phyloP scores from a whole-genome alignment of 2,113 vertebrate genomes.

The Falcunculus frontatus region DNA sequence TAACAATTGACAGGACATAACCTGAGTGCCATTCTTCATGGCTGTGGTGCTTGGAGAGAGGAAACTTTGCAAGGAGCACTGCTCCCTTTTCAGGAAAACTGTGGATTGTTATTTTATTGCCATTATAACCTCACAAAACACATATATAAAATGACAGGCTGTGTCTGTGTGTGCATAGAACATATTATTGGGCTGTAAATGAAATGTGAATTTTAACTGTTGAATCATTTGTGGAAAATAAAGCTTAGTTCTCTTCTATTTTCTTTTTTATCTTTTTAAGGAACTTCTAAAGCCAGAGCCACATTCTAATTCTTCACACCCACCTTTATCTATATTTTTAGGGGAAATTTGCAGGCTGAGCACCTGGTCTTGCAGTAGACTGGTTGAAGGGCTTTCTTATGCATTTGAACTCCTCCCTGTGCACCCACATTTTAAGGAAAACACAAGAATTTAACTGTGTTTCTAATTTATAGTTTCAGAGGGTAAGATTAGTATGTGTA shows the following conservation, averaged over 20 bases:
- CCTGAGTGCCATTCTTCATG: conserved; percentile 31
- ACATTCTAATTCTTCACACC: neutral
- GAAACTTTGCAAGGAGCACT: conserved; percentile 60
- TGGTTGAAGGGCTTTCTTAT: conserved; percentile 33
- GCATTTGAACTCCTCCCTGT: conserved; percentile 27
- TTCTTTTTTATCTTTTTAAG: neutral
- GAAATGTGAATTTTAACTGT: conserved; percentile 59
- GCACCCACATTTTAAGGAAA: conserved; percentile 13
- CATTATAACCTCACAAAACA: neutral
- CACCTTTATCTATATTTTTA: neutral
- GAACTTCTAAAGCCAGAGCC: neutral
- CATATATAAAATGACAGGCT: conserved; percentile 27
- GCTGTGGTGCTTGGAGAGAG: neutral
- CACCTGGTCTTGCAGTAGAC: neutral
- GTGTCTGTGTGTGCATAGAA: neutral
- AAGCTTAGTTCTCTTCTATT: neutral
- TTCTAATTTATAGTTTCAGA: conserved; percentile 30
- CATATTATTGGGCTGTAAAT: conserved; percentile 14
- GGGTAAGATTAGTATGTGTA: conserved; percentile 21
- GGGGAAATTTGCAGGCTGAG: conserved; percentile 27
- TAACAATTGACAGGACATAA: conserved; percentile 50
- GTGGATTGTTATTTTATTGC: neutral
- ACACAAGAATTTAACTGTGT: neutral
- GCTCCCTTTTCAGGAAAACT: conserved; percentile 6
- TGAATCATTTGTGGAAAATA: conserved; percentile 54